Evolutionary conservation across 2,113 vertebrate genomes (phyloP), one percentile per base, ranked within the genome.

Genomic region (Reinhardtius hippoglossoides): DNA sequence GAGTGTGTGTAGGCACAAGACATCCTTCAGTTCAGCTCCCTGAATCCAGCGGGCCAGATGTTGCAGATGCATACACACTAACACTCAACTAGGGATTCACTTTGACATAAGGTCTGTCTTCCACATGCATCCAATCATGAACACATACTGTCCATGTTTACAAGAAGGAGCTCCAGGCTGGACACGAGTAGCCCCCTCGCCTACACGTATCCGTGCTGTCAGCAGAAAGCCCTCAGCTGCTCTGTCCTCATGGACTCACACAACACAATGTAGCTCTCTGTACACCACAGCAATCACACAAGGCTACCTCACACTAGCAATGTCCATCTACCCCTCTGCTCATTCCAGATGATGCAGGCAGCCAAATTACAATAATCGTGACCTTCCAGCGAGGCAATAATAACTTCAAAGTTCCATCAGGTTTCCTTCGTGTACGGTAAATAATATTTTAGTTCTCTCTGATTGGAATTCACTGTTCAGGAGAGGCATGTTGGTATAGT

Each of bases 1-100:
- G 58, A 68, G 80, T 26, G 61, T 85, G 88, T 80, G 88, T 88
- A 88, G 89, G 91, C 70, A 76, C 84, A 85, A 85, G 76, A 79
- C 90, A 91, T 92, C 89, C 84, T 86, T 80, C 56, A 76, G 77
- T 82, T 81, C 78, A 88, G 82, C 84, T 89, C 69, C 71, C 83
- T 90, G 84, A 89, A 82, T 74, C 64, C 80, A 82, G 65, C 64
- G 48, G 60, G 57, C 18, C 88, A 89, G 83, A 91, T 92, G 90
- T 89, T 89, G 76, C 74, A 85, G 76, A 86, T 80, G 21, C 74
- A 71, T 23, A 54, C 64, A 67, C 67, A 71, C 71, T 18, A 62
- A 88, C 57, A 78, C 23, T 62, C 54, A 67, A 71, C 70, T 50
- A 20, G n/a, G 27, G 62, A 71, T 58, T 13, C 50, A 46, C 60